A percentile compares a stretch with the other conserved stretches of the same genome.
Conservation (phyloP, 2,888 invertebrate species). For the Hyposoter dolosus region DNA sequence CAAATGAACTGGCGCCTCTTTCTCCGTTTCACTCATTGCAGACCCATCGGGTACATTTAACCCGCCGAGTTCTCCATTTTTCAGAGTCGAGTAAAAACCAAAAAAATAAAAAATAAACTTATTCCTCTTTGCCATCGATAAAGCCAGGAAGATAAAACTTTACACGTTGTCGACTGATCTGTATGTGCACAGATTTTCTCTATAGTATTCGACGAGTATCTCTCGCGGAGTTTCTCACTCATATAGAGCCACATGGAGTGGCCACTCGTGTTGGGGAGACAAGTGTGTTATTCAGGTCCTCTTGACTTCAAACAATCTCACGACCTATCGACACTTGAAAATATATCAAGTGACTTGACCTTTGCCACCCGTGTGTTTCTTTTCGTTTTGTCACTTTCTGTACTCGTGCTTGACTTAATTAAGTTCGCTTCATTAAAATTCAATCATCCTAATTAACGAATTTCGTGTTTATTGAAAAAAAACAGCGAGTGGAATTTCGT, state of each 20-base stretch:
- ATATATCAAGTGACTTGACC: conserved; percentile 7
- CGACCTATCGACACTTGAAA: conserved; percentile 50
- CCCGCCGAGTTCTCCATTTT: not conserved
- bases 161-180: conserved; percentile 6
- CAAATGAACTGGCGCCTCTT: conserved; percentile 66
- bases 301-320: conserved; percentile 47
- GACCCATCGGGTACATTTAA: conserved; percentile 13
- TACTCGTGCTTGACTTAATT: not conserved
- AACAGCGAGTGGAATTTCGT: not conserved
- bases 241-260: conserved; percentile 29
- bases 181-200: not conserved
- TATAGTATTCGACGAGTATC: conserved; percentile 9
- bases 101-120: not conserved
- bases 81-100: not conserved
- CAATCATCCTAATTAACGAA: not conserved
- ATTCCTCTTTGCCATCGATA: not conserved
- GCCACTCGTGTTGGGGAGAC: conserved; percentile 25
- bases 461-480: no score
- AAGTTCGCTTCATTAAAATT: not conserved
- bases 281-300: conserved; percentile 50
- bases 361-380: not conserved
- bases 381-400: not conserved
- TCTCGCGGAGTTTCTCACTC: conserved; percentile 1
- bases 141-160: not conserved
- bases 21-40: not conserved